Evolutionary conservation across 1,140 invertebrate genomes (phyloP).

Genomic region (Agrypnia vestita): DNA sequence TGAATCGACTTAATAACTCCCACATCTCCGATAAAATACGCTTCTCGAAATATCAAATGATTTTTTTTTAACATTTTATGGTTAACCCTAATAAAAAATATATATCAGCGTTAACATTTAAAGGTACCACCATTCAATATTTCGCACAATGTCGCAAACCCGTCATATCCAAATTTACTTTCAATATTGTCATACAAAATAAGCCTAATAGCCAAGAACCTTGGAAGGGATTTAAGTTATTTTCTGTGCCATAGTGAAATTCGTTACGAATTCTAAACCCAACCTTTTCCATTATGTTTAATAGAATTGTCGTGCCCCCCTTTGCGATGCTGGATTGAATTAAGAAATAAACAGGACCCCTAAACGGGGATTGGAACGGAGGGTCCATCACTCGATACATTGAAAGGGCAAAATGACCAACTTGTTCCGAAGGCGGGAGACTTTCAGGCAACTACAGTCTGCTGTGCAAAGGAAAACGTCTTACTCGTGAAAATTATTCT

Average conservation of each 20-base stretch:
- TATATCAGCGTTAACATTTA: not conserved
- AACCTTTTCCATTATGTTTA: constrained; percentile 34
- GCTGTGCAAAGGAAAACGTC: no score
- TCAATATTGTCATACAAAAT: constrained; percentile 16
- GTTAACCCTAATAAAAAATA: not conserved
- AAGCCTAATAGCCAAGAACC: constrained; percentile 29
- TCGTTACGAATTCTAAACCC: constrained; percentile 16
- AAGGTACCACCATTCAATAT: constrained; percentile 8
- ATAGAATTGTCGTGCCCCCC: constrained; percentile 29
- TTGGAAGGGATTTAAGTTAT: not conserved
- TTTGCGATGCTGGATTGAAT: constrained; percentile 40
- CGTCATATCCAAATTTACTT: constrained; percentile 22
- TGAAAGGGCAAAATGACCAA: constrained; percentile 49
- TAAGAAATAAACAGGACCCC: constrained; percentile 52
- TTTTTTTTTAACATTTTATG: not conserved
- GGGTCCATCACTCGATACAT: constrained; percentile 57
- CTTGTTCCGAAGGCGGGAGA: constrained; percentile 33
- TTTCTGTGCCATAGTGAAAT: constrained; percentile 11
- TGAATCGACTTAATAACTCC: no score
- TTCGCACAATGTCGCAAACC: not conserved
- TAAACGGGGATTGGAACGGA: constrained; percentile 6
- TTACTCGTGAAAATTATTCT: no score
- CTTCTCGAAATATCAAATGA: not conserved
- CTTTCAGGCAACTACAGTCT: no score
- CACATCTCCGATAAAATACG: no score